Conservation (phyloP, 2,888 invertebrate genomes). For the Aphodius granarius region DNA sequence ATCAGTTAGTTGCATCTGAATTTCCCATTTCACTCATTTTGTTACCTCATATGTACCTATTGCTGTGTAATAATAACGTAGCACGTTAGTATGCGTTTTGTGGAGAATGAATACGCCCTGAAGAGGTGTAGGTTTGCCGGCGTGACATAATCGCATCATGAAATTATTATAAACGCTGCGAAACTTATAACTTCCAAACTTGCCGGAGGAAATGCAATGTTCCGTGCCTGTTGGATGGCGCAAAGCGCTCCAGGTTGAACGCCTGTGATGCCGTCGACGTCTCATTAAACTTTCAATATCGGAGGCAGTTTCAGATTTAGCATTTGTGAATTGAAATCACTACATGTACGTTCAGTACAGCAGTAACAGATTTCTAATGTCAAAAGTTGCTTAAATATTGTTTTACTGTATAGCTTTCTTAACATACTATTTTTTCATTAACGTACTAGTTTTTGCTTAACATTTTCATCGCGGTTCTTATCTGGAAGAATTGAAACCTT, state of each 20-base stretch:
- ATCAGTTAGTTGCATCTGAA: too few relatives aligned
- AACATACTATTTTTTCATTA: too few relatives aligned
- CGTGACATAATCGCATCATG: slow-evolving; percentile 4
- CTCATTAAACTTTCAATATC: neutral
- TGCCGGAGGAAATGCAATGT: slow-evolving; percentile 1
- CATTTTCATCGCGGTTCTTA: too few relatives aligned
- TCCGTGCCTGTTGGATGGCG: neutral
- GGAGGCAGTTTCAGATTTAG: neutral
- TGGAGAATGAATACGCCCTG: neutral
- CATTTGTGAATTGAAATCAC: neutral
- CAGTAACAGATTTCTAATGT: neutral
- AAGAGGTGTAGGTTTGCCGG: neutral
- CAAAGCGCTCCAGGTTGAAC: neutral
- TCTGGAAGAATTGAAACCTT: too few relatives aligned
- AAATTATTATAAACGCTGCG: slow-evolving; percentile 13
- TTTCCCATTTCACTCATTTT: too few relatives aligned
- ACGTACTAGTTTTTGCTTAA: too few relatives aligned
- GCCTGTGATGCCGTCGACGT: neutral
- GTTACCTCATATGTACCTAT: too few relatives aligned
- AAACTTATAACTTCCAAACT: neutral
- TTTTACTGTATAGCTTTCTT: neutral
- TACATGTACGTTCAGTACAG: neutral
- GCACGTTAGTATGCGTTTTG: neutral
- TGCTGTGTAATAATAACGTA: neutral
- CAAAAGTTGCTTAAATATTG: neutral